A percentile compares a stretch with the other conserved stretches of the same genome.
These are phyloP conservation scores for Leucozona laternaria DNA, from an alignment of 2,888 invertebrate species.

Conservation along the genomic window DNA sequence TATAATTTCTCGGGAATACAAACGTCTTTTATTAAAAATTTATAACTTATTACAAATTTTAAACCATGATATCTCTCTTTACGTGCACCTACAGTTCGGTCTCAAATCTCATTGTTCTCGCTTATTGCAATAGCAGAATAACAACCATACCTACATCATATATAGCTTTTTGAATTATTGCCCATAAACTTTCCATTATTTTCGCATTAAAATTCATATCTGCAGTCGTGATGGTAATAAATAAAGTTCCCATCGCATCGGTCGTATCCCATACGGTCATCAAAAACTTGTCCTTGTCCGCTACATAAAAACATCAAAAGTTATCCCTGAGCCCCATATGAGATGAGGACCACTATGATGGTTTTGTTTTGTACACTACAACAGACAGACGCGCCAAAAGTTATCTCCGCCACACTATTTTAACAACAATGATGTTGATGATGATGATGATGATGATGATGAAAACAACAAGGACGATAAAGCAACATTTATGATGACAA, in stretches of 20 bases:
- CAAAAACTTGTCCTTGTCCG: slow-evolving; percentile 51
- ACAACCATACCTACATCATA: not conserved
- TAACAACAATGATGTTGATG: slow-evolving; percentile 22
- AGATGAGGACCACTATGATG: slow-evolving; percentile 18
- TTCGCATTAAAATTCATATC: slow-evolving; percentile 64
- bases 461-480: slow-evolving; percentile 41
- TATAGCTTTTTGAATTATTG: slow-evolving; percentile 25
- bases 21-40: not conserved
- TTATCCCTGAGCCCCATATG: slow-evolving; percentile 42
- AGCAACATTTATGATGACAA: slow-evolving; percentile 43
- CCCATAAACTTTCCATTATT: slow-evolving; percentile 68
- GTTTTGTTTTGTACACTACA: not conserved
- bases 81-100: not conserved
- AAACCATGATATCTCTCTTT: not conserved
- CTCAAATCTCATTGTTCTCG: not conserved
- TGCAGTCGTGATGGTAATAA: slow-evolving; percentile 43
- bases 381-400: slow-evolving; percentile 24
- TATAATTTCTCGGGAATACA: not conserved
- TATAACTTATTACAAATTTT: not conserved
- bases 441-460: slow-evolving; percentile 20
- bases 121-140: not conserved
- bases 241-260: slow-evolving; percentile 64
- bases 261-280: slow-evolving; percentile 54
- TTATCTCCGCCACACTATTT: not conserved
- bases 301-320: slow-evolving; percentile 43